Evolutionary conservation across 1,140 invertebrate genomes (phyloP), one percentile per base, ranked within the genome.

Genomic region (Trichonephila clavata): DNA sequence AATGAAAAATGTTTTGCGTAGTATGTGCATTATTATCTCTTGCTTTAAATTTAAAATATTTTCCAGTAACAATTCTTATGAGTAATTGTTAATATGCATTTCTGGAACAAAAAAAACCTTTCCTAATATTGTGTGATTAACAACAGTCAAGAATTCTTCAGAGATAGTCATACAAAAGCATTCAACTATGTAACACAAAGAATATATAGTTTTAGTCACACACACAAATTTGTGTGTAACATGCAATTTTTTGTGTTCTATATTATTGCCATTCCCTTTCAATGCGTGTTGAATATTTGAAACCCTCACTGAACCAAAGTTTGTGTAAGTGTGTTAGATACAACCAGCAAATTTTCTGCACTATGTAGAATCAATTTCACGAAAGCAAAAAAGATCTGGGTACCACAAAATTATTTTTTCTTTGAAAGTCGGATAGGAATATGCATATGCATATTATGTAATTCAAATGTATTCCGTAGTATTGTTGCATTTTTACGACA

Each of bases 401-500:
- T 39, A 20, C 14, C 32, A 14, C 24, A 68, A 68, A 68, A 24
- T 24, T 24, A 13, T 14, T 24, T 24, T 68, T 77, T 27, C 27
- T 1, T 16, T 20, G 71, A 77, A 50, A 77, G 71, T 68, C 14
- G 10, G 50, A 50, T 50, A 39, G 84, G 60, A 63, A 27, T 39
- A 27, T 63, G 24, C 18, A 39, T 39, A 39, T 63, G 24, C 18
- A 43, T 88, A 24, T 88, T 88, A 71, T 68, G 60, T 68, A 39
- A 88, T 88, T 88, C 65, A 71, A 88, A 71, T 88, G 18, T 43
- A 32, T 77, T 77, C 32, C 27, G 20, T 32, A n/a, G 68, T 59
- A 80, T 60, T 57, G 88, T 59, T 80, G 68, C 50, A 80, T 80
- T 90, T 80, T 90, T 90, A 80, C 80, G 63, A 89, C 32, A 24